Evolutionary conservation across 1,140 invertebrate genomes (phyloP).

Genomic region (Schmidtea mediterranea): DNA sequence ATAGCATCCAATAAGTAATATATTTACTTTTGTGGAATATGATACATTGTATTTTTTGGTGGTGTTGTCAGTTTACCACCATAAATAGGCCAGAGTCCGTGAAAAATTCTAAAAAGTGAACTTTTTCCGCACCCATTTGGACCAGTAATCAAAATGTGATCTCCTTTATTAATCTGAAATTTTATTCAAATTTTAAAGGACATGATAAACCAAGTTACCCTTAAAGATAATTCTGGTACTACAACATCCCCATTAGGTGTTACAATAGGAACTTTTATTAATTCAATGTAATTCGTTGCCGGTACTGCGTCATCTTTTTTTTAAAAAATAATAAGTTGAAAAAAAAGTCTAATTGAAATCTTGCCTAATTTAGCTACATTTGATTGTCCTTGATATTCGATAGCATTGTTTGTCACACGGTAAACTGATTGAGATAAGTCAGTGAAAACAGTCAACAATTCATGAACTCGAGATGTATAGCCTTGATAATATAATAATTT

Average conservation of each 20-base stretch:
- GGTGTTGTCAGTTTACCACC: conserved; percentile 20
- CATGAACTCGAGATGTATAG: conserved; percentile 63
- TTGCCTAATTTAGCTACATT: too few relatives aligned
- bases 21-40: conserved; percentile 28
- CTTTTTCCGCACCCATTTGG: conserved; percentile 29
- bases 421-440: conserved; percentile 34
- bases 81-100: conserved; percentile 26
- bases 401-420: conserved; percentile 9
- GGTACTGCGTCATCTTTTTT: too few relatives aligned
- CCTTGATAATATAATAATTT: too few relatives aligned
- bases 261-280: conserved; percentile 62
- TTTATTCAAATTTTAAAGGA: conserved; percentile 6
- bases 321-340: too few relatives aligned
- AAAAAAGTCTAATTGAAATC: too few relatives aligned
- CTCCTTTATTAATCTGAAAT: conserved; percentile 46
- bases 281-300: conserved; percentile 44
- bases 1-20: neutral
- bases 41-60: conserved; percentile 20
- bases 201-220: too few relatives aligned
- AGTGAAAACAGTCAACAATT: conserved; percentile 73
- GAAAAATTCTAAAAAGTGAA: conserved; percentile 25
- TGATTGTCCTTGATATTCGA: conserved; percentile 11
- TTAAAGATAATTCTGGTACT: conserved; percentile 43
- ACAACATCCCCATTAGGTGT: conserved; percentile 91
- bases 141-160: conserved; percentile 45